Conservation (phyloP, 2,113 vertebrate species). For the Xiphophorus hellerii region DNA sequence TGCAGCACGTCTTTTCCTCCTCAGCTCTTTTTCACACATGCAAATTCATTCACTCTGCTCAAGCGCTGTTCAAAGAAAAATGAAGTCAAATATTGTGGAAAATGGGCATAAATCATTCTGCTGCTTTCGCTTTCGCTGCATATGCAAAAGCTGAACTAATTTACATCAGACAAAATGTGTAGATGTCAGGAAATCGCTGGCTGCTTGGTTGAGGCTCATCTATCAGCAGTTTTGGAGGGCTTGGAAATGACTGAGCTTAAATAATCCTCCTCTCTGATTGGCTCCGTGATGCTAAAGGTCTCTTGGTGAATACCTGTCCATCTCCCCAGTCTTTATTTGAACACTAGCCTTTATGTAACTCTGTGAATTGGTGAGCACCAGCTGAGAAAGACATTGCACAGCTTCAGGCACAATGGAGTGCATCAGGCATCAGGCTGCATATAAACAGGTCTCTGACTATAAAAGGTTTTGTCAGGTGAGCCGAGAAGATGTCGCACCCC, state of each 20-base stretch:
- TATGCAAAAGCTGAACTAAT: neutral
- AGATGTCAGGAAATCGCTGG: neutral
- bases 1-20: neutral
- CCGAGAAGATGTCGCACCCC: conserved; percentile 12
- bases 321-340: neutral
- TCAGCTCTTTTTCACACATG: neutral
- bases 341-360: conserved; percentile 3
- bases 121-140: neutral
- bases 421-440: neutral
- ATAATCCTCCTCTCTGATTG: neutral
- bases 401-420: conserved; percentile 2
- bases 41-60: conserved; percentile 7
- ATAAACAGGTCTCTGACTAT: conserved; percentile 1
- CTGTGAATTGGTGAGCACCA: conserved; percentile 1
- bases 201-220: neutral
- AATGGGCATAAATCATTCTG: neutral
- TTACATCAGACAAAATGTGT: neutral
- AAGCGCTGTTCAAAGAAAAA: neutral
- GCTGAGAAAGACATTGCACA: neutral
- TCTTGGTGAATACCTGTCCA: neutral
- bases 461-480: conserved; percentile 25
- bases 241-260: neutral
- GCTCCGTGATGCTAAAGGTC: neutral
- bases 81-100: neutral
- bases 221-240: neutral